phyloP scores from a whole-genome alignment of 2,797 vertebrate genomes.

The Spinibarbus caldwelli region DNA sequence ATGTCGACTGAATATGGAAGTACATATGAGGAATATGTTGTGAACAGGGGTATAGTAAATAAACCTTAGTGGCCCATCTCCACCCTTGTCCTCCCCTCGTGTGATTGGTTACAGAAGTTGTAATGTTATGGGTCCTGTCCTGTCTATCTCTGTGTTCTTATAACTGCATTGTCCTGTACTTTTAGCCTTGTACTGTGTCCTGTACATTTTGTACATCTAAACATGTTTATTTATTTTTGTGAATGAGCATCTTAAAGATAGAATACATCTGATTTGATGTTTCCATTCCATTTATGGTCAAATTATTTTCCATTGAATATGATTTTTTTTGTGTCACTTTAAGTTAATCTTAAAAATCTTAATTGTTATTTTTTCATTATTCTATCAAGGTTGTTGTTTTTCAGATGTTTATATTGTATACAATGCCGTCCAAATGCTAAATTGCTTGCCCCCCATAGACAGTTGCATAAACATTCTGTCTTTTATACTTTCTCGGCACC shows the following conservation, averaged over 20 bases:
- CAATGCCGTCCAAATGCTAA: no score
- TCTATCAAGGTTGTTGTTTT: neutral
- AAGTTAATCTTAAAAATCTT: neutral
- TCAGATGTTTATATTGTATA: neutral
- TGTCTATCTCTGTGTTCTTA: neutral
- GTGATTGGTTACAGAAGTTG: conserved; percentile 37
- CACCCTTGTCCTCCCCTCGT: conserved; percentile 1
- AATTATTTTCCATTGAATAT: neutral
- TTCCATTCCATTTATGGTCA: neutral
- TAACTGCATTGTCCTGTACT: neutral
- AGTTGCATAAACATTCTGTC: neutral
- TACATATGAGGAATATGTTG: neutral
- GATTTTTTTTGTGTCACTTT: neutral
- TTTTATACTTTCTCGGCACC: conserved; percentile 30
- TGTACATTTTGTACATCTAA: neutral
- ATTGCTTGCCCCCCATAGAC: neutral
- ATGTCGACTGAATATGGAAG: neutral
- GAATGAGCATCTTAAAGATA: neutral
- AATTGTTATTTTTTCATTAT: no score
- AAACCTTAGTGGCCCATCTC: conserved; percentile 18
- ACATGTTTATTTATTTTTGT: neutral
- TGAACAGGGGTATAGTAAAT: conserved; percentile 24
- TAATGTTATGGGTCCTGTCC: neutral
- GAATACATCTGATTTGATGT: neutral
- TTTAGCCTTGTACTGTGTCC: conserved; percentile 17